Conservation (phyloP, 1,140 invertebrate genomes). For the Aphelinus atriplicis region DNA sequence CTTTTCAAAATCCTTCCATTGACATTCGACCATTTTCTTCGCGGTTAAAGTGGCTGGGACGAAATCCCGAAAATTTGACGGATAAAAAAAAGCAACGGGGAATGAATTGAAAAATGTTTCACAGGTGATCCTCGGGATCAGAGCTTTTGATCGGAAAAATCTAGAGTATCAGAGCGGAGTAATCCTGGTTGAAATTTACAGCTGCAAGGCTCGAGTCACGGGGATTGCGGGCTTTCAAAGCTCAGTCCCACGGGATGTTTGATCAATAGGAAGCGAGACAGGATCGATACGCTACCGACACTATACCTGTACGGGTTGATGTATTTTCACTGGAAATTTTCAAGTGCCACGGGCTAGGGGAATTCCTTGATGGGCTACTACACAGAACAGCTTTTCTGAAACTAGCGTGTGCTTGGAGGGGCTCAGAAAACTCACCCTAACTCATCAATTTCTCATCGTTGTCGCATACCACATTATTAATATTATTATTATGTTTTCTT, state of each 20-base stretch:
- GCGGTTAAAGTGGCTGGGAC: too few relatives aligned
- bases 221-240: conserved; percentile 1
- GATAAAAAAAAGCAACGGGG: not conserved
- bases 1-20: too few relatives aligned
- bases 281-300: conserved; percentile 2
- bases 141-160: conserved; percentile 7
- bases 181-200: conserved; percentile 26
- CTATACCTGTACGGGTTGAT: not conserved
- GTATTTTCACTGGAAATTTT: conserved; percentile 2
- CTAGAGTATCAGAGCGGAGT: conserved; percentile 12
- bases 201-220: conserved; percentile 4
- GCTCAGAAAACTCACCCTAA: too few relatives aligned
- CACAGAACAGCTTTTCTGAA: too few relatives aligned
- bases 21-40: too few relatives aligned
- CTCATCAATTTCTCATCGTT: too few relatives aligned
- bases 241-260: conserved; percentile 30
- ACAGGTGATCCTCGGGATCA: too few relatives aligned
- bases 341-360: not conserved
- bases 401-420: too few relatives aligned
- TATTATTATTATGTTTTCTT: too few relatives aligned
- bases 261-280: conserved; percentile 31
- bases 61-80: too few relatives aligned
- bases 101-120: not conserved
- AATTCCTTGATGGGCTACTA: too few relatives aligned
- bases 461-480: too few relatives aligned